Conservation (phyloP, 2,888 invertebrate species). For the Antitype chi region DNA sequence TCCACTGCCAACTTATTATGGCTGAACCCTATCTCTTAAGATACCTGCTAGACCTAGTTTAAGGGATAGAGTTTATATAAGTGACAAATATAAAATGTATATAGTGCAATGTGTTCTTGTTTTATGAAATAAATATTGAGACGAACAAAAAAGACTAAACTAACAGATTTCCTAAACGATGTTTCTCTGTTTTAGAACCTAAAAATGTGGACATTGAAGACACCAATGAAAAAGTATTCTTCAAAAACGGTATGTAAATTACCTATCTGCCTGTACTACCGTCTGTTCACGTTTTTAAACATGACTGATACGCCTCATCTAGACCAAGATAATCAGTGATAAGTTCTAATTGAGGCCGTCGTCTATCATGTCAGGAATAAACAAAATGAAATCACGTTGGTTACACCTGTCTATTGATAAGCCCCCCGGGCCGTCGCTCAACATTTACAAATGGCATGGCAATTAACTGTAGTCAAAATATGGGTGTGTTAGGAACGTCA, state of each 20-base stretch:
- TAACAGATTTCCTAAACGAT: neutral
- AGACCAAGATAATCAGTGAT: slow-evolving; percentile 66
- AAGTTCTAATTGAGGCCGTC: slow-evolving; percentile 68
- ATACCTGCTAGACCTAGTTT: no score
- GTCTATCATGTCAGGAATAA: slow-evolving; percentile 15
- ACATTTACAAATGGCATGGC: neutral
- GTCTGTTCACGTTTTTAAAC: slow-evolving; percentile 55
- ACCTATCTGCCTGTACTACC: neutral
- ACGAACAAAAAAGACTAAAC: neutral
- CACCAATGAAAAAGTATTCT: neutral
- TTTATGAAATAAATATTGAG: no score
- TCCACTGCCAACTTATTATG: neutral
- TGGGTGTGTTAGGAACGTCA: slow-evolving; percentile 23
- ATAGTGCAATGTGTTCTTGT: no score
- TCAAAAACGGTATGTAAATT: neutral
- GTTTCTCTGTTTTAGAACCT: neutral
- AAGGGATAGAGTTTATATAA: no score
- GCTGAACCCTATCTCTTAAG: no score
- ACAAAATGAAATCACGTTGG: slow-evolving; percentile 34
- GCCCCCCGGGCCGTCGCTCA: neutral
- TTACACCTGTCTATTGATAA: slow-evolving; percentile 40
- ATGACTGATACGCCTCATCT: slow-evolving; percentile 60
- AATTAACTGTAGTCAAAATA: neutral
- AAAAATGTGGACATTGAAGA: neutral
- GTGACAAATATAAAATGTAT: no score